Evolutionary conservation across 2,888 invertebrate species (phyloP).

Genomic region (Bhutanitis thaidina): DNA sequence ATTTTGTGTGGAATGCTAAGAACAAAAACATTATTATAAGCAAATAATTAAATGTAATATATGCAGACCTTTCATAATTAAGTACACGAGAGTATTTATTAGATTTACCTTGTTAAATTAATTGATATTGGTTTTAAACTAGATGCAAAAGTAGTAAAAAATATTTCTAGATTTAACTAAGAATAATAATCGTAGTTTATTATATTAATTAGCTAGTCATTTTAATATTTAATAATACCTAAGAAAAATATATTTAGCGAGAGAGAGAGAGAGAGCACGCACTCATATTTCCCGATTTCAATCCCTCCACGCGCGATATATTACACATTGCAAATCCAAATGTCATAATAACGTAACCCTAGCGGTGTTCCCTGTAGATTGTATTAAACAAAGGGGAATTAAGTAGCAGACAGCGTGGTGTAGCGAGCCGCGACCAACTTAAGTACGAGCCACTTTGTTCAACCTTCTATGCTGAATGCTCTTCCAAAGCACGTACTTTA

Average conservation of each 20-base stretch:
- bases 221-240: neutral
- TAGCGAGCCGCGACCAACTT: slow-evolving; percentile 51
- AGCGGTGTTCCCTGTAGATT: slow-evolving; percentile 56
- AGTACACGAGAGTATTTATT: too few relatives aligned
- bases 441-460: slow-evolving; percentile 50
- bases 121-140: too few relatives aligned
- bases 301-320: slow-evolving; percentile 45
- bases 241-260: slow-evolving; percentile 22
- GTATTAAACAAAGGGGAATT: slow-evolving; percentile 64
- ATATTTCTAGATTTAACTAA: too few relatives aligned
- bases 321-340: slow-evolving; percentile 43
- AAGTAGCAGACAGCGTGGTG: slow-evolving; percentile 55
- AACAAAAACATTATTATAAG: too few relatives aligned
- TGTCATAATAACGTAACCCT: slow-evolving; percentile 60
- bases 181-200: too few relatives aligned
- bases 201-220: too few relatives aligned
- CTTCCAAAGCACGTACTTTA: slow-evolving; percentile 24
- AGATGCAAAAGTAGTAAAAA: too few relatives aligned
- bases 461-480: slow-evolving; percentile 23
- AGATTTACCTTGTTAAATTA: too few relatives aligned
- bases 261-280: too few relatives aligned
- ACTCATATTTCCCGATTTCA: slow-evolving; percentile 57
- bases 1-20: neutral
- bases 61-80: too few relatives aligned
- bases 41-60: too few relatives aligned